A percentile compares a stretch with the other conserved stretches of the same genome.
Conservation (phyloP, 2,113 vertebrate species). For the Saimiri boliviensis region DNA sequence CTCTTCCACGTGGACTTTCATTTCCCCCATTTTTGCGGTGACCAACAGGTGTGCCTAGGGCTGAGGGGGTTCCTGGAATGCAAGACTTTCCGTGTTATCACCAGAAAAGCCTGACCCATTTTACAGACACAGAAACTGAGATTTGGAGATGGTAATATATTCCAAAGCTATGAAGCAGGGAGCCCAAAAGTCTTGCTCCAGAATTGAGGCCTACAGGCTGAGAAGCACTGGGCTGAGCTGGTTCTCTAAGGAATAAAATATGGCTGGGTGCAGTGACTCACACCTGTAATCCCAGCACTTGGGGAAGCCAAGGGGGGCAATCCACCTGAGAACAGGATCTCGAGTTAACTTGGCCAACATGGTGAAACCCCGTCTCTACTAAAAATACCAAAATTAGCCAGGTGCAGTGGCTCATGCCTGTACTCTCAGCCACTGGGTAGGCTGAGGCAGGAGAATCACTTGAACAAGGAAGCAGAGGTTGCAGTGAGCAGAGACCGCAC, state of each 20-base stretch:
- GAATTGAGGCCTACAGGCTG: neutral
- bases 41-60: neutral
- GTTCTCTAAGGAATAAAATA: neutral
- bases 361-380: too few species aligned
- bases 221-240: neutral
- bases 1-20: neutral
- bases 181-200: neutral
- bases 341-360: too few species aligned
- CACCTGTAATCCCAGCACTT: too few species aligned
- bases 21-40: neutral
- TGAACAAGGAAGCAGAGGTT: too few species aligned
- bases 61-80: neutral
- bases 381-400: too few species aligned
- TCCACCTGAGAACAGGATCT: too few species aligned
- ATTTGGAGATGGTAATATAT: neutral
- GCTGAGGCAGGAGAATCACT: too few species aligned
- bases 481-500: too few species aligned
- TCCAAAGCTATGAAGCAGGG: accelerated
- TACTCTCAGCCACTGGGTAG: too few species aligned
- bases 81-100: neutral
- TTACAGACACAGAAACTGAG: neutral
- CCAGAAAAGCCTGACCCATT: neutral
- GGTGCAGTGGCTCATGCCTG: accelerated
- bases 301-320: too few species aligned
- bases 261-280: too few species aligned